Evolutionary conservation across 2,888 invertebrate species (phyloP).

Genomic region (Timema cristinae): DNA sequence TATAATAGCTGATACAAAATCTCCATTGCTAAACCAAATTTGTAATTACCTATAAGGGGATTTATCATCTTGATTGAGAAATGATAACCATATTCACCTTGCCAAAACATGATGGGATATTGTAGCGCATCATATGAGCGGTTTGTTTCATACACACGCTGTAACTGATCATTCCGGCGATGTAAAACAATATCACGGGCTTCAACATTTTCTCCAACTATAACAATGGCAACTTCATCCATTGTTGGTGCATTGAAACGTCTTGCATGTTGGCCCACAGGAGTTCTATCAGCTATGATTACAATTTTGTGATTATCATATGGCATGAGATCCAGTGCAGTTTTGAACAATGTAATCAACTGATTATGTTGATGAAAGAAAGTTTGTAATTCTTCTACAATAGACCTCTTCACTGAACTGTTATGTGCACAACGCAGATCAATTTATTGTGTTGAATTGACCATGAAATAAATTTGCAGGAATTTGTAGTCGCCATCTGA

Average conservation of each 20-base stretch:
- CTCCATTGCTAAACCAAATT: no score
- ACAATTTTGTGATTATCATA: background rate
- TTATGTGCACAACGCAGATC: background rate
- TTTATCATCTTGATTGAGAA: no score
- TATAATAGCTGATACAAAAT: no score
- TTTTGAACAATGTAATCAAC: no score
- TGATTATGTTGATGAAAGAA: no score
- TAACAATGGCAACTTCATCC: constrained; percentile 38
- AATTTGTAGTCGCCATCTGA: no score
- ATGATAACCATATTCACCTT: constrained; percentile 30
- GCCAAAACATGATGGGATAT: constrained; percentile 42
- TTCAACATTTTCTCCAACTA: constrained; percentile 33
- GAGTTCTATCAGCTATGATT: background rate
- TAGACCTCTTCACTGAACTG: constrained; percentile 9
- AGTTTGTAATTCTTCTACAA: background rate
- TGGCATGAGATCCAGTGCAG: constrained; percentile 9
- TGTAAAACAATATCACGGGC: constrained; percentile 37
- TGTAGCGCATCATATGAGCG: constrained; percentile 41
- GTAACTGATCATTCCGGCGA: constrained; percentile 34
- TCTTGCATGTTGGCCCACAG: background rate
- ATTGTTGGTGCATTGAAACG: constrained; percentile 7
- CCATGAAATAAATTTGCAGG: no score
- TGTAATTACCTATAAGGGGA: no score
- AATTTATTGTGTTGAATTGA: no score
- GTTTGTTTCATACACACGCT: constrained; percentile 38